Base-by-base conservation (phyloP, 2,797 vertebrate genomes). In the Cyclopterus lumpus region DNA sequence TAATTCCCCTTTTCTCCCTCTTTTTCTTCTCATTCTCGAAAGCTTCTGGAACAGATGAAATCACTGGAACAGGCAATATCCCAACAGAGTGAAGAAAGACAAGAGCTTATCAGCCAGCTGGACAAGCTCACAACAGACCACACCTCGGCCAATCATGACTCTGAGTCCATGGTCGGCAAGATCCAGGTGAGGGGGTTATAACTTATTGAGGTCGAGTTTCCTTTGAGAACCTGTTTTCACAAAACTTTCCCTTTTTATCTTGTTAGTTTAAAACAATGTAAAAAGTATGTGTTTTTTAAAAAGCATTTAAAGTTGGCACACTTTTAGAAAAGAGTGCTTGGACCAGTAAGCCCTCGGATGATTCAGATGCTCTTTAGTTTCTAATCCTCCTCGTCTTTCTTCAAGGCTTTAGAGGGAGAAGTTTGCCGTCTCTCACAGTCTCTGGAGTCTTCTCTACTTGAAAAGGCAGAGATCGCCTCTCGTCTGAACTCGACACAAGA, bases 401-500 rank as follows among this genome's bases (percentile, higher is more conserved):
- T 60, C 6, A 74, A 81, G 85, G 81, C 90, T 11, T 84, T 90
- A 12, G 93, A 97, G 83, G 90, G 76, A 12, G 95, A 97, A 75
- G 96, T 95, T 49, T 78, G 82, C 38, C 91, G 84, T 0, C 82
- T 96, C 20, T 94, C 93, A 4, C 95, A 93, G 81, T 95, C 94
- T 46, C 90, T 99, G 48, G 95, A 97, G 89, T 87, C 86, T 0
- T 96, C 96, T 2, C 89, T 96, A n/a, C 66, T 92, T 9, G 96
- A 99, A 89, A 99, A 97, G 67, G 90, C 93, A 51, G 96, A 97
- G 89, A 95, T 98, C 24, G 96, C 94, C 1, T 90, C 88, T 70
- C 93, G 96, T 30, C 92, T 99, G 44, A 94, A 92, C 58, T 94
- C 95, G 22, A 96, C 96, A 3, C 95, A 97, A 69, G 94, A 95